Evolutionary conservation across 2,888 invertebrate genomes (phyloP).

Genomic region (Agriopis leucophaearia): DNA sequence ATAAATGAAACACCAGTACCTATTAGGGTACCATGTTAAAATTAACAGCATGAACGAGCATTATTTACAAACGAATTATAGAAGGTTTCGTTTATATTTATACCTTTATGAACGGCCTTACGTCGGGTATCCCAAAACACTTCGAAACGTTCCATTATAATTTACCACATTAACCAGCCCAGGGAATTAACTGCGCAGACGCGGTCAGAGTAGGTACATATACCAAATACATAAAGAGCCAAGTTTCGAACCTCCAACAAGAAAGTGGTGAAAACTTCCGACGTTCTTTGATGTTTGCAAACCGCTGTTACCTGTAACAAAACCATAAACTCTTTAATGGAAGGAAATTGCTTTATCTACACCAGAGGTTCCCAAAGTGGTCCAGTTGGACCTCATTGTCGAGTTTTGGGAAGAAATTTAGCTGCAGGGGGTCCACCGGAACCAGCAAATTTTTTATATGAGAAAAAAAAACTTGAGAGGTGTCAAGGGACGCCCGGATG

Average conservation of each 20-base stretch:
- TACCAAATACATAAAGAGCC: conserved; percentile 10
- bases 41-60: too few relatives aligned
- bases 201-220: conserved; percentile 6
- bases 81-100: neutral
- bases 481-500: too few relatives aligned
- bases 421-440: too few relatives aligned
- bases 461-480: too few relatives aligned
- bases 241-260: conserved; percentile 11
- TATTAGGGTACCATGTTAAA: too few relatives aligned
- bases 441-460: too few relatives aligned
- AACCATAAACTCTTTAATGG: conserved; percentile 12
- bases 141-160: conserved; percentile 4
- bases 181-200: conserved; percentile 9
- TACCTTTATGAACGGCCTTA: neutral
- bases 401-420: too few relatives aligned
- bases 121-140: neutral
- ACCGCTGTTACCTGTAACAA: conserved; percentile 28
- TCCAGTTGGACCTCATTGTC: too few relatives aligned
- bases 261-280: conserved; percentile 20
- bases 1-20: too few relatives aligned
- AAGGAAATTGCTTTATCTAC: conserved; percentile 8
- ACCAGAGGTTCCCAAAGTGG: too few relatives aligned
- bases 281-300: conserved; percentile 15
- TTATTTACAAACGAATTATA: too few relatives aligned
- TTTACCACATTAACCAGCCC: conserved; percentile 10